Percentiles rank a stretch among this genome's conserved stretches.
Conservation (phyloP, 92 coral and sea anemone genomes). For the Actinostola sp. region DNA sequence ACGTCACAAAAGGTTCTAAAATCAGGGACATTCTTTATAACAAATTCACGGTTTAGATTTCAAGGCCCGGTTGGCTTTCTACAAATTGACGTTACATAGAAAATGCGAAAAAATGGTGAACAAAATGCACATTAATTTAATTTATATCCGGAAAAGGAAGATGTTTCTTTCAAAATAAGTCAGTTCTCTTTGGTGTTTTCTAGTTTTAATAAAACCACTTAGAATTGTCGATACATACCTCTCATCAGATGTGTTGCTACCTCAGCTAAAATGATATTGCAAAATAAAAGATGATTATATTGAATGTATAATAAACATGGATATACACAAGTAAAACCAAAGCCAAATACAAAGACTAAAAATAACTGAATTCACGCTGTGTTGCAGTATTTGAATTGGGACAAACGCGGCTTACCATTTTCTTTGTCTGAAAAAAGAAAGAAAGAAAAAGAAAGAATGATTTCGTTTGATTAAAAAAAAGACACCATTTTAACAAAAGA, state of each 20-base stretch:
- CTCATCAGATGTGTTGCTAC: slow-evolving; percentile 96
- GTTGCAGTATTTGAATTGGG: background rate
- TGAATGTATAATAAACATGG: background rate
- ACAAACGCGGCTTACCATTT: slow-evolving; percentile 55
- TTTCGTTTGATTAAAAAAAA: background rate
- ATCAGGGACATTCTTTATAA: too few relatives aligned
- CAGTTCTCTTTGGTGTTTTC: background rate
- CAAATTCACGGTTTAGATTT: too few relatives aligned
- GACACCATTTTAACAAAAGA: too few relatives aligned
- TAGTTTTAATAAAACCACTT: background rate
- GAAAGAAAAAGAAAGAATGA: background rate
- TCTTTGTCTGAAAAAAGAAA: slow-evolving; percentile 47
- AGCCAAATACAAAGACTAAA: background rate
- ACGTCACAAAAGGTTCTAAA: too few relatives aligned
- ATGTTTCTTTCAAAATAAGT: background rate
- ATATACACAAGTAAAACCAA: slow-evolving; percentile 1
- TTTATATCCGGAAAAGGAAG: too few relatives aligned
- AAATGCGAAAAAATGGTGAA: too few relatives aligned
- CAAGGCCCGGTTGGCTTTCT: too few relatives aligned
- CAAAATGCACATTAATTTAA: too few relatives aligned
- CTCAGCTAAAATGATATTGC: slow-evolving; percentile 49
- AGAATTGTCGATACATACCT: slow-evolving; percentile 44
- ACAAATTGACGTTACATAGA: too few relatives aligned
- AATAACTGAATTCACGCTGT: background rate
- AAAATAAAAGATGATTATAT: background rate